phyloP scores from a whole-genome alignment of 1,140 invertebrate genomes.

The Eubasilissa regina region DNA sequence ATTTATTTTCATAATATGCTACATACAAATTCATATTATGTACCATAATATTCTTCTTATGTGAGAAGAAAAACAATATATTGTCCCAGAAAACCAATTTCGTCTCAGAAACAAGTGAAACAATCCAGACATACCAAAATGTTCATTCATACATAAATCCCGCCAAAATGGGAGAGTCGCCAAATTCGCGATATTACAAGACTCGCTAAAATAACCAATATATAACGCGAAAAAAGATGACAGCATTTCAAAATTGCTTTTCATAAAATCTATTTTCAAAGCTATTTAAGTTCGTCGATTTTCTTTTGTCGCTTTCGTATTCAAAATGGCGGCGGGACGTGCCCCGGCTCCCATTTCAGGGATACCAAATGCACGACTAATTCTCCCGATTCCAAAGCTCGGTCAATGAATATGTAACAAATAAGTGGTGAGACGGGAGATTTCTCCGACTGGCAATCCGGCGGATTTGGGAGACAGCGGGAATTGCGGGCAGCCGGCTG shows the following conservation, averaged over 20 bases:
- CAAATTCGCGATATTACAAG: background rate
- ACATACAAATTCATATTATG: background rate
- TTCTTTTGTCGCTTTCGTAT: conserved; percentile 23
- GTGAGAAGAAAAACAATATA: conserved; percentile 1
- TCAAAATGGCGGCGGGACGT: conserved; percentile 44
- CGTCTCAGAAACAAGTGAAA: conserved; percentile 7
- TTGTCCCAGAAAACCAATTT: conserved; percentile 29
- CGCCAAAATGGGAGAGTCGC: conserved; percentile 14
- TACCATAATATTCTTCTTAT: background rate
- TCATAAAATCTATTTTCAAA: background rate
- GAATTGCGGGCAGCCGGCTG: background rate
- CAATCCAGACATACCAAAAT: conserved; percentile 29
- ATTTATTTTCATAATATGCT: no score
- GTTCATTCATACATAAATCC: conserved; percentile 33
- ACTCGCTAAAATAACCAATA: background rate
- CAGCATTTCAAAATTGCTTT: background rate
- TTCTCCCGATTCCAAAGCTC: conserved; percentile 19
- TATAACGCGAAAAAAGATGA: background rate
- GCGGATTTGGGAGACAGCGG: conserved; percentile 19
- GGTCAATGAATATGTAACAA: conserved; percentile 50
- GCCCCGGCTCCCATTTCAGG: background rate
- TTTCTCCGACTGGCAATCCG: conserved; percentile 22
- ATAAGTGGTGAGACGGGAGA: conserved; percentile 35
- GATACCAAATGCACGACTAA: conserved; percentile 26
- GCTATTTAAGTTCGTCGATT: conserved; percentile 21